Base-by-base conservation (phyloP, 2,797 vertebrate genomes). In the Pseudocheirus occidentalis region DNA sequence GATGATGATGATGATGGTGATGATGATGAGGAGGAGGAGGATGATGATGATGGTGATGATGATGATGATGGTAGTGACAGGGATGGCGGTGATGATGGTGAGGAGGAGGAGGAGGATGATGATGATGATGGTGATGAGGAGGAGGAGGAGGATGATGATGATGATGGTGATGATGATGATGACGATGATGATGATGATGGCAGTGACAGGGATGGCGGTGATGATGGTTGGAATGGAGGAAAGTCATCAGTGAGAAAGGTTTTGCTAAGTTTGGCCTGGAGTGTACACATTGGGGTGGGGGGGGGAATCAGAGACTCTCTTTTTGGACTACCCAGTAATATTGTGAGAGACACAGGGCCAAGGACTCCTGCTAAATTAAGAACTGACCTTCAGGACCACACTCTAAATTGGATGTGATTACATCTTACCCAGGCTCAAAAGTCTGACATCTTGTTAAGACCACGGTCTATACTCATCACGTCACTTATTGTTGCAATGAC, bases 381-480 rank as follows among this genome's bases (percentile, higher is more conserved):
- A 90, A 50, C 59, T 34, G 56, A 52, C 87, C 94, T 50, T 66
- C 4, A 5, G 50, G 95, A 87, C 55, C 57, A 90, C 92, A 58
- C 92, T 95, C 90, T 46, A 92, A 92, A 94, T 95, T 97, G 55
- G 91, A 81, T 91, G 89, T 92, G 73, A 94, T 92, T 92, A 87
- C 34, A 58, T 89, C 46, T 92, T 95, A 66, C 50, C 28, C 5
- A 93, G 57, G 46, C 95, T 91, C 55, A 93, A 73, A 57, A 57
- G 89, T 73, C 94, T 91, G 93, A 55, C 55, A 46, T 81, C 54
- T 91, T 93, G 89, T 9, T 62, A 91, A 96, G 96, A 57, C 12
- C 0, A 0, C 21, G 3, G 55, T 40, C 34, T 92, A 29, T 92
- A 92, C 40, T 90, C 90, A 95, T 93, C 94, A 91, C 94, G 46